A percentile compares a stretch with the other conserved stretches of the same genome.
Conservation (phyloP, 2,888 invertebrate species). For the Cryptocephalus moraei region DNA sequence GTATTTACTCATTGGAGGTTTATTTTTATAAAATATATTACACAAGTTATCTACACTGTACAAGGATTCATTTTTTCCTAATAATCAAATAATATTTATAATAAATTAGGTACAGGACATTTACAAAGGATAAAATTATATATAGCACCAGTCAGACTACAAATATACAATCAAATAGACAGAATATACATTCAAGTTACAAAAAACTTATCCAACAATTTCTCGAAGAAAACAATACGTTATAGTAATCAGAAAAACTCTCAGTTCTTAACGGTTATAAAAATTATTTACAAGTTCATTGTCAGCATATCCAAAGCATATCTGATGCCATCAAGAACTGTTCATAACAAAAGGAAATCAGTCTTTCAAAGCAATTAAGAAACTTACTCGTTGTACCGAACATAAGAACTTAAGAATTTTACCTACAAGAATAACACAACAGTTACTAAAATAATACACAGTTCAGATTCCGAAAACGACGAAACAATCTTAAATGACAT, state of each 20-base stretch:
- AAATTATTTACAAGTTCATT: neutral
- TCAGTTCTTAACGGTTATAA: neutral
- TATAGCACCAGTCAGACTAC: constrained; percentile 41
- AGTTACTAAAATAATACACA: too few relatives aligned
- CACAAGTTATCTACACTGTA: constrained; percentile 43
- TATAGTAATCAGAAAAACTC: constrained; percentile 2
- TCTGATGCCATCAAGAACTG: too few relatives aligned
- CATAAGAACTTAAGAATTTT: too few relatives aligned
- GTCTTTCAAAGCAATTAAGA: too few relatives aligned
- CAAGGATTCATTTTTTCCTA: constrained; percentile 29
- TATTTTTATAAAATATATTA: constrained; percentile 42
- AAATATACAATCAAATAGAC: constrained; percentile 28
- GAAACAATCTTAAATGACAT: too few relatives aligned
- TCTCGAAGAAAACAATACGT: constrained; percentile 2
- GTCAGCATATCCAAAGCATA: too few relatives aligned
- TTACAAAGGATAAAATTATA: constrained; percentile 35
- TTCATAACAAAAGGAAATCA: too few relatives aligned
- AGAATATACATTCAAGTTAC: constrained; percentile 26
- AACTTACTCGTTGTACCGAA: too few relatives aligned
- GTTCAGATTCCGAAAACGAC: too few relatives aligned
- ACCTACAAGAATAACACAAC: too few relatives aligned
- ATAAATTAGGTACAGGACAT: constrained; percentile 33
- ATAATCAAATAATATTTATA: constrained; percentile 24
- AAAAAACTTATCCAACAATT: constrained; percentile 23
- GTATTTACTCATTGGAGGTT: constrained; percentile 34